A percentile compares a stretch with the other conserved stretches of the same genome.
phyloP scores from a whole-genome alignment of 2,888 invertebrate genomes.

The Leptinotarsa tumamoca region DNA sequence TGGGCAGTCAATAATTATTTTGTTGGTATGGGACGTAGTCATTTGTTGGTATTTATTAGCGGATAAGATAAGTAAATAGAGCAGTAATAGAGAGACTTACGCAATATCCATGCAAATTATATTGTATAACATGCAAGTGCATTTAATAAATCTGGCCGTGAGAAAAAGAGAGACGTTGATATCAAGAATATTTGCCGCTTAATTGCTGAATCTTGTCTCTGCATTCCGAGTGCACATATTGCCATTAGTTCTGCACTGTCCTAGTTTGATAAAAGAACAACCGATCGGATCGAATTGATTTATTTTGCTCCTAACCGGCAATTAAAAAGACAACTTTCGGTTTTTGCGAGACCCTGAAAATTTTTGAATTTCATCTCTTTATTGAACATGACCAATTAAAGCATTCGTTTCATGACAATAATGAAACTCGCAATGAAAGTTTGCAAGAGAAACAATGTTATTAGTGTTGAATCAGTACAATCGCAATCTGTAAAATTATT shows the following conservation, averaged over 20 bases:
- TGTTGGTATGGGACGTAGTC: conserved; percentile 31
- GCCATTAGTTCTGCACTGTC: conserved; percentile 16
- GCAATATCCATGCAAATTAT: conserved; percentile 47
- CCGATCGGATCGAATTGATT: conserved; percentile 8
- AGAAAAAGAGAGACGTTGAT: conserved; percentile 7
- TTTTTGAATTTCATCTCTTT: neutral
- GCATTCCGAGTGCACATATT: conserved; percentile 15
- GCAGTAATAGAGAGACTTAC: conserved; percentile 36
- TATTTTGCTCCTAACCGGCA: conserved; percentile 3
- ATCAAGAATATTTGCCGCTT: conserved; percentile 16
- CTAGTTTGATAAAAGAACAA: conserved; percentile 12
- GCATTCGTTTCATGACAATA: neutral
- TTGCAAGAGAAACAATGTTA: too few species aligned
- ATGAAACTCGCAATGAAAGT: too few species aligned
- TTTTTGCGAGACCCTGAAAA: neutral
- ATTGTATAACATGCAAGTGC: conserved; percentile 28
- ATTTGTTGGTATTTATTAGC: conserved; percentile 37
- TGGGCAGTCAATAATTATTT: conserved; percentile 16
- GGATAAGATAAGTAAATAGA: conserved; percentile 40
- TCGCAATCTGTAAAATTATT: too few species aligned
- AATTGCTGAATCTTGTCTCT: conserved; percentile 18
- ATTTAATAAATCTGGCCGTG: conserved; percentile 23
- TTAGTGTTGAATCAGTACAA: too few species aligned
- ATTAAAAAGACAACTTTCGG: conserved; percentile 10
- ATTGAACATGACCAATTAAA: neutral